Evolutionary conservation across 1,140 invertebrate genomes (phyloP).

Genomic region (Diachasmimorpha longicaudata): DNA sequence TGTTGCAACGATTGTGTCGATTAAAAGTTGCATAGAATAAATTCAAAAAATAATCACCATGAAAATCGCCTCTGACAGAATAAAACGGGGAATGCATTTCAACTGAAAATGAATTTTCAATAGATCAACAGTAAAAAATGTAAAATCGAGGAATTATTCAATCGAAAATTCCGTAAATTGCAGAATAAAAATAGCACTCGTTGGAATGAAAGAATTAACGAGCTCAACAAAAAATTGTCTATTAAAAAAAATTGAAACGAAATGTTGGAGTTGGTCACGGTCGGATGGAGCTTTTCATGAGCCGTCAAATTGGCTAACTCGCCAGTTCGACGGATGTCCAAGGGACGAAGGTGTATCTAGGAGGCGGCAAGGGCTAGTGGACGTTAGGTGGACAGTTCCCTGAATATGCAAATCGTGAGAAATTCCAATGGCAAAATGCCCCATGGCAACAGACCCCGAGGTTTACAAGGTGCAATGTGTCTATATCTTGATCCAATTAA

Average conservation of each 20-base stretch:
- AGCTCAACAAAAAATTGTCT: not conserved
- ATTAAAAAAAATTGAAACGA: not conserved
- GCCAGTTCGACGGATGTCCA: not conserved
- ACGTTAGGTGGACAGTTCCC: not conserved
- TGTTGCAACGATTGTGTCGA: too few species aligned
- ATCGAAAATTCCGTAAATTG: not conserved
- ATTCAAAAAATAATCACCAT: too few species aligned
- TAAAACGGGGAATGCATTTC: too few species aligned
- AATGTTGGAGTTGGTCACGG: not conserved
- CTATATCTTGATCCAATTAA: constrained; percentile 1
- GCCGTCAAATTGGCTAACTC: not conserved
- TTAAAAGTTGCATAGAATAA: too few species aligned
- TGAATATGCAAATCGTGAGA: not conserved
- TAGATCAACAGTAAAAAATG: too few species aligned
- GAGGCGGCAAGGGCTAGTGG: not conserved
- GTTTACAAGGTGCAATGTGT: not conserved
- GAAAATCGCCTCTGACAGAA: too few species aligned
- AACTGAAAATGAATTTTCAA: too few species aligned
- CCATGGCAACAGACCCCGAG: not conserved
- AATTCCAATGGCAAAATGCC: not conserved
- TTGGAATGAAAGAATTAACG: not conserved
- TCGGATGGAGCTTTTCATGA: not conserved
- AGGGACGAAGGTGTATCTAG: not conserved
- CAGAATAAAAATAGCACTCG: not conserved
- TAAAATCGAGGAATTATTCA: not conserved